Conservation (phyloP, 1,140 invertebrate species). For the Drosophila cardini region DNA sequence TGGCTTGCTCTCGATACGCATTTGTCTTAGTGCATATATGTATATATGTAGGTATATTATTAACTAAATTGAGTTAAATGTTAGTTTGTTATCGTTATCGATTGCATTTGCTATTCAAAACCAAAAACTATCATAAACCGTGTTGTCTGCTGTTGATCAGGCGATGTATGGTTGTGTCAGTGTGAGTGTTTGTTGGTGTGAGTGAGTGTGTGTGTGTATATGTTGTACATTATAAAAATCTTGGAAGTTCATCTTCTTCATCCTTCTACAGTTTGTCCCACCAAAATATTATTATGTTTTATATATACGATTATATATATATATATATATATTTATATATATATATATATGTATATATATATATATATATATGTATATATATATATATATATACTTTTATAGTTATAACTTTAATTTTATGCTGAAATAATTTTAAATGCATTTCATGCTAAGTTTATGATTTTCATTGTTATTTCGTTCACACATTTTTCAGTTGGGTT, state of each 20-base stretch:
- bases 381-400: slow-evolving; percentile 27
- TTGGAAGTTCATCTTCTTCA: slow-evolving; percentile 63
- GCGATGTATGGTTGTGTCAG: not conserved
- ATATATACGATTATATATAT: slow-evolving; percentile 31
- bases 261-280: slow-evolving; percentile 12
- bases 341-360: slow-evolving; percentile 34
- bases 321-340: slow-evolving; percentile 7
- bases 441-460: slow-evolving; percentile 79
- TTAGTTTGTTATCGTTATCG: slow-evolving; percentile 23
- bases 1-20: slow-evolving; percentile 29
- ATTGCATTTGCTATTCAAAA: slow-evolving; percentile 8
- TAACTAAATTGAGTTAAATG: slow-evolving; percentile 46
- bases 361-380: slow-evolving; percentile 9
- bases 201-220: not conserved
- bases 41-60: slow-evolving; percentile 11
- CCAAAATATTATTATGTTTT: slow-evolving; percentile 13
- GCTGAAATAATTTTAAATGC: slow-evolving; percentile 72
- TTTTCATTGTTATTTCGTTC: slow-evolving; percentile 60
- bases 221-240: slow-evolving; percentile 50
- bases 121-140: slow-evolving; percentile 2
- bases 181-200: slow-evolving; percentile 2
- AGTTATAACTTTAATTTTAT: not conserved
- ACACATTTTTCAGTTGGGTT: slow-evolving; percentile 57
- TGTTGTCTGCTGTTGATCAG: not conserved
- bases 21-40: slow-evolving; percentile 17